Evolutionary conservation across 2,113 vertebrate genomes (phyloP).

Genomic region (Suncus etruscus): DNA sequence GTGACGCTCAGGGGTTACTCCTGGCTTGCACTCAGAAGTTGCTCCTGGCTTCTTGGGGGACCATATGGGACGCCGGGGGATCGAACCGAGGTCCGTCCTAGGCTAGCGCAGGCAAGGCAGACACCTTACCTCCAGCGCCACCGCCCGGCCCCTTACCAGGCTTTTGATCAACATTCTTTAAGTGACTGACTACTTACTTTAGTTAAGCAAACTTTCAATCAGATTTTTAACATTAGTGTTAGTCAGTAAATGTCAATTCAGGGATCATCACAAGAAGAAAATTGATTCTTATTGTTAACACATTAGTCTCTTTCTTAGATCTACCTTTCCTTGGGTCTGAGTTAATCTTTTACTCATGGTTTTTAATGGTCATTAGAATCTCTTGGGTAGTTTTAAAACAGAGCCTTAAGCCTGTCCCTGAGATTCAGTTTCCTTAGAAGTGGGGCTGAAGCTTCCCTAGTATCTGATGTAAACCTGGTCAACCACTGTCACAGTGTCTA

Average conservation of each 20-base stretch:
- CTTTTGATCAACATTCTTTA: background rate
- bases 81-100: no score
- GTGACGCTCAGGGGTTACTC: no score
- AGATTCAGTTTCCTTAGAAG: constrained; percentile 41
- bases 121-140: no score
- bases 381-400: constrained; percentile 47
- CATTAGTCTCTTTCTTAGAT: constrained; percentile 4
- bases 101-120: no score
- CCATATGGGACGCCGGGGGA: no score
- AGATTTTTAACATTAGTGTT: constrained; percentile 38
- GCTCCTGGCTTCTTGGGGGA: no score
- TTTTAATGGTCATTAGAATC: constrained; percentile 43
- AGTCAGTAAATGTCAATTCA: constrained; percentile 38
- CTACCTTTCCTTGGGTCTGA: constrained; percentile 15
- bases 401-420: background rate
- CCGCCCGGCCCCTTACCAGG: no score
- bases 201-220: background rate
- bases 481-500: background rate
- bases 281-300: constrained; percentile 45
- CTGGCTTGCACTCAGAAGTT: no score
- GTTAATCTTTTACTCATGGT: background rate
- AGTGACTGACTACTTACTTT: background rate
- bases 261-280: background rate
- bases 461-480: constrained; percentile 29
- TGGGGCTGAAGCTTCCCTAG: constrained; percentile 1